phyloP scores from a whole-genome alignment of 2,888 invertebrate species.

The Dione juno region DNA sequence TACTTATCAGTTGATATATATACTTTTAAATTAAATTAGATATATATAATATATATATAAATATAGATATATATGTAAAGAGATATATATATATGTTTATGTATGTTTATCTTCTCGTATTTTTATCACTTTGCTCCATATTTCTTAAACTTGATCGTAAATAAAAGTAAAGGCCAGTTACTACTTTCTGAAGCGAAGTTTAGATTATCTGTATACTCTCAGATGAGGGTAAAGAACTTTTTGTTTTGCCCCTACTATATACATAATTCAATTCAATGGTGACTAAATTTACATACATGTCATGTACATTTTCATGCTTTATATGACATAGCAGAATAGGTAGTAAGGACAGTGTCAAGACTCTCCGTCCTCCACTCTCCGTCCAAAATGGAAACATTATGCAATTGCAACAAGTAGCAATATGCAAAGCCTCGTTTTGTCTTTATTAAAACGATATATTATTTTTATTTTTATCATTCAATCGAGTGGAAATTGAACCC shows the following conservation, averaged over 20 bases:
- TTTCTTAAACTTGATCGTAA: not conserved
- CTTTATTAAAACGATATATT: too few relatives aligned
- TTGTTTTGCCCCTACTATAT: slow-evolving; percentile 46
- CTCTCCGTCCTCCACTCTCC: too few relatives aligned
- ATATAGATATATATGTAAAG: not conserved
- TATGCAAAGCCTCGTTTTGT: too few relatives aligned
- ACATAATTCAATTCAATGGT: not conserved
- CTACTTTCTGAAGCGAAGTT: slow-evolving; percentile 40
- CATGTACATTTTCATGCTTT: not conserved
- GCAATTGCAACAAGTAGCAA: too few relatives aligned
- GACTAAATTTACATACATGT: not conserved
- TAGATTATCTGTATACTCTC: slow-evolving; percentile 51
- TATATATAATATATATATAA: too few relatives aligned
- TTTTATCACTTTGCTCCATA: not conserved
- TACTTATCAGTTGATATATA: too few relatives aligned
- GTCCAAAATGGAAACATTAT: too few relatives aligned
- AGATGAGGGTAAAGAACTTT: slow-evolving; percentile 39
- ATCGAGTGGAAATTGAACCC: too few relatives aligned
- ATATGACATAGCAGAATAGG: too few relatives aligned
- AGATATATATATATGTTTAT: not conserved
- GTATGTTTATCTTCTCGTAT: not conserved
- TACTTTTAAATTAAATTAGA: too few relatives aligned
- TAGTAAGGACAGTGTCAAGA: too few relatives aligned
- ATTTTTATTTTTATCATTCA: too few relatives aligned
- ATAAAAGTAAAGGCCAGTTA: slow-evolving; percentile 15